Percentiles rank a stretch among this genome's conserved stretches.
phyloP scores from a whole-genome alignment of 2,797 vertebrate genomes.

The Zenarchopterus dispar region DNA sequence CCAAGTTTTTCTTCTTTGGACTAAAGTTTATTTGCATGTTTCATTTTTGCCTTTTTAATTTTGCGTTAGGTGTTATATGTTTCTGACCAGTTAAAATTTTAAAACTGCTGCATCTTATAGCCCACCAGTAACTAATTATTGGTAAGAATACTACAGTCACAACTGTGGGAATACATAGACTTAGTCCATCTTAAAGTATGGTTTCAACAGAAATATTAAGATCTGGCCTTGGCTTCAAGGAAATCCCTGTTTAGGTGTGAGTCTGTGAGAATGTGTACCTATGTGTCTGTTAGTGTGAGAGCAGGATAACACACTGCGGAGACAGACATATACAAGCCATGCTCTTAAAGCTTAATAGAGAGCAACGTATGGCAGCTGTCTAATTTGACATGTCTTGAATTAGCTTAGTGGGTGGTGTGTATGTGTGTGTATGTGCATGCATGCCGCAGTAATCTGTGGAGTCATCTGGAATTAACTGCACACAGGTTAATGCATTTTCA shows the following conservation, averaged over 20 bases:
- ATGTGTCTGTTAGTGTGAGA: neutral
- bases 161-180: slow-evolving; percentile 5
- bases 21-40: too few species aligned
- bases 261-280: slow-evolving; percentile 4
- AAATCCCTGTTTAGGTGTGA: slow-evolving; percentile 27
- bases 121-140: neutral
- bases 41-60: too few species aligned
- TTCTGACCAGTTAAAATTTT: neutral
- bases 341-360: slow-evolving; percentile 29
- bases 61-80: neutral
- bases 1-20: too few species aligned
- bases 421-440: slow-evolving; percentile 9
- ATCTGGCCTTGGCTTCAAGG: slow-evolving; percentile 17
- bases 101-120: neutral
- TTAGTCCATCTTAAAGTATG: slow-evolving; percentile 7
- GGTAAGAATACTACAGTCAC: neutral
- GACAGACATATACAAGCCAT: slow-evolving; percentile 31
- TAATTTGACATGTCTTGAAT: slow-evolving; percentile 42
- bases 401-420: slow-evolving; percentile 34
- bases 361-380: slow-evolving; percentile 37
- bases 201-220: slow-evolving; percentile 42
- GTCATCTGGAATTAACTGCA: slow-evolving; percentile 47
- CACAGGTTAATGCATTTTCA: slow-evolving; percentile 62
- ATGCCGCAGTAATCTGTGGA: slow-evolving; percentile 8
- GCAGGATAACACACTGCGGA: slow-evolving; percentile 10